phyloP scores from a whole-genome alignment of 2,113 vertebrate genomes.

The Solea solea region DNA sequence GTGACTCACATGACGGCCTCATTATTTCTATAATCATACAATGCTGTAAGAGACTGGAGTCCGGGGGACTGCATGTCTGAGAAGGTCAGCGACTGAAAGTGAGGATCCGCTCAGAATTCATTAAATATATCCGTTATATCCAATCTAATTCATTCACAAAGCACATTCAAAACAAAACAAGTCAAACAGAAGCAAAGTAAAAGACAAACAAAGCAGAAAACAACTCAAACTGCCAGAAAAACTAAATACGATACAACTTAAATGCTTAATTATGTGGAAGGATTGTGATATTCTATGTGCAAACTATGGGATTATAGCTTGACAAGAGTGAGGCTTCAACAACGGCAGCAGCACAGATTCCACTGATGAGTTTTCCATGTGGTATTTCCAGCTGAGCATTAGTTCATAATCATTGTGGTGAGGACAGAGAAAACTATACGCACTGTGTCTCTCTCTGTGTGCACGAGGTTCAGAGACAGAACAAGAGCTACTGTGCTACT shows the following conservation, averaged over 20 bases:
- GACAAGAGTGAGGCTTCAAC: neutral
- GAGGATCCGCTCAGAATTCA: constrained; percentile 33
- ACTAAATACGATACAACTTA: too few species aligned
- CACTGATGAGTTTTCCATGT: constrained; percentile 75
- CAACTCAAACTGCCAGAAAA: too few species aligned
- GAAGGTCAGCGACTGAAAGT: constrained; percentile 36
- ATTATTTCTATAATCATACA: constrained; percentile 46
- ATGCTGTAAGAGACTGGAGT: constrained; percentile 22
- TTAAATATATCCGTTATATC: neutral
- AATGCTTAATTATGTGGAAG: too few species aligned
- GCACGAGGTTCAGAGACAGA: constrained; percentile 12
- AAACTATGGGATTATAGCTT: constrained; percentile 19
- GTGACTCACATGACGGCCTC: constrained; percentile 57
- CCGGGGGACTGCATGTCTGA: constrained; percentile 33
- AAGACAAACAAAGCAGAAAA: too few species aligned
- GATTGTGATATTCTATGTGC: constrained; percentile 4
- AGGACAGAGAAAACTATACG: constrained; percentile 41
- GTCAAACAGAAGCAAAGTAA: too few species aligned
- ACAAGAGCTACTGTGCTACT: constrained; percentile 8
- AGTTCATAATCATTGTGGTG: constrained; percentile 54
- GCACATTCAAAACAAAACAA: too few species aligned
- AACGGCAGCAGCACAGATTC: constrained; percentile 23
- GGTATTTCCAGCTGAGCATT: constrained; percentile 57
- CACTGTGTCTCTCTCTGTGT: constrained; percentile 26
- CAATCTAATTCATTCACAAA: too few species aligned